These are phyloP conservation scores for Eciton burchellii DNA, from an alignment of 1,140 invertebrate genomes.

Conservation along the genomic window DNA sequence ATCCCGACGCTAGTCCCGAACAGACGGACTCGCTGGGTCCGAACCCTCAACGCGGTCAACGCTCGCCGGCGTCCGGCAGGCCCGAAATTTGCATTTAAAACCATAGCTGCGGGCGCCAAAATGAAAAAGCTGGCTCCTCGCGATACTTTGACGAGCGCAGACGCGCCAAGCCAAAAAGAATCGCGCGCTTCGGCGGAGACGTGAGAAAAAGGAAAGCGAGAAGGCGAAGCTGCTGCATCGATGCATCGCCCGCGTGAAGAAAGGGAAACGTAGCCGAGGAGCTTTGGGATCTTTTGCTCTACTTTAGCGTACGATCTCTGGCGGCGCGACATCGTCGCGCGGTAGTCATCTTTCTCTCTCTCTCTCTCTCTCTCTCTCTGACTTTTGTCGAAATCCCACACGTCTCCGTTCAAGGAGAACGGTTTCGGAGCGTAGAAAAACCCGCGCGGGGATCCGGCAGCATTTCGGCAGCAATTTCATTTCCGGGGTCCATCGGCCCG, in stretches of 20 bases:
- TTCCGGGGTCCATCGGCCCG: conserved; percentile 22
- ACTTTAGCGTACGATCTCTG: background rate
- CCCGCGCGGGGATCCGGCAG: conserved; percentile 1
- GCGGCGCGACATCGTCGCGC: background rate
- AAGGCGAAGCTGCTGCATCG: conserved; percentile 25
- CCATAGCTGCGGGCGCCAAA: conserved; percentile 60
- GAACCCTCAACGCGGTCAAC: conserved; percentile 40
- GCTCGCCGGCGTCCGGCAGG: conserved; percentile 50
- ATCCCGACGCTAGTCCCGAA: background rate
- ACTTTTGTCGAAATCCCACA: no score
- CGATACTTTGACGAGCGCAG: conserved; percentile 66
- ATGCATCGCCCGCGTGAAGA: conserved; percentile 27
- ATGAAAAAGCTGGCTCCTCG: conserved; percentile 53
- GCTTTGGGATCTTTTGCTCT: conserved; percentile 18
- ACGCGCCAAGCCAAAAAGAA: conserved; percentile 64
- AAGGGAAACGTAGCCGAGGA: background rate
- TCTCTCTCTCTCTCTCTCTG: no score
- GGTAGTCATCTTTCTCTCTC: no score
- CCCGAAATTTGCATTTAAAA: conserved; percentile 73
- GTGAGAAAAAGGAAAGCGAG: conserved; percentile 21
- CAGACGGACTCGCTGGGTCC: no score
- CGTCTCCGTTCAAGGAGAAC: background rate
- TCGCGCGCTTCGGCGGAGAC: conserved; percentile 28
- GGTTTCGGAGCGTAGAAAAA: background rate
- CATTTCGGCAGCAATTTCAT: conserved; percentile 35